phyloP scores from a whole-genome alignment of 2,113 vertebrate species.

The Zosterops pallidus region DNA sequence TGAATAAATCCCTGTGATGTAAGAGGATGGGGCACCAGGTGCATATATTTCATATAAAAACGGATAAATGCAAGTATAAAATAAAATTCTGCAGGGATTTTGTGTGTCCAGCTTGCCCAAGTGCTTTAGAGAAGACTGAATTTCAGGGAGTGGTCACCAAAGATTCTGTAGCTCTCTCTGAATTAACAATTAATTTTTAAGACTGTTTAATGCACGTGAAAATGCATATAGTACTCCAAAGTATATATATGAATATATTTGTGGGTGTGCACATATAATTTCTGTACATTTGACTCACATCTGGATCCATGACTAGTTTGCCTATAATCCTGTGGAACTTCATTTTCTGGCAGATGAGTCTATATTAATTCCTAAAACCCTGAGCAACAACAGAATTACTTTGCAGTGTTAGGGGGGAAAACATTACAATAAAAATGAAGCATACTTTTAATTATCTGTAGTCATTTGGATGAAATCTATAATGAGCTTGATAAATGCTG shows the following conservation, averaged over 20 bases:
- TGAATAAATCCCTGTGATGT: neutral
- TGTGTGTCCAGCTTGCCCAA: neutral
- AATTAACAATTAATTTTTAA: neutral
- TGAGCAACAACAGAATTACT: constrained; percentile 19
- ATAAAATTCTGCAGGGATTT: neutral
- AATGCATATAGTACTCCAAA: neutral
- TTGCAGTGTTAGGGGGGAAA: neutral
- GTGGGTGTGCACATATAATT: neutral
- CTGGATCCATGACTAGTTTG: neutral
- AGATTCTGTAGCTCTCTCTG: neutral
- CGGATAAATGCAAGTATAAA: neutral
- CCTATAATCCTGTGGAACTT: neutral
- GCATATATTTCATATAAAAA: neutral
- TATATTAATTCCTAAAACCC: constrained; percentile 8
- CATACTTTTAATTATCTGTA: constrained; percentile 65
- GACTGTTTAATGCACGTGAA: neutral
- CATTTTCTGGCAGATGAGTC: constrained; percentile 24
- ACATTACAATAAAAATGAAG: constrained; percentile 55
- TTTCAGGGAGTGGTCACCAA: neutral
- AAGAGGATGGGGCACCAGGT: neutral
- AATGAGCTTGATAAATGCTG: constrained; percentile 64
- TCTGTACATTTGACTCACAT: neutral
- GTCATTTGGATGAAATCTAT: constrained; percentile 53
- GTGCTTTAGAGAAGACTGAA: neutral
- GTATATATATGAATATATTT: neutral